These are phyloP conservation scores for Ptilonorhynchus violaceus DNA, from an alignment of 2,113 vertebrate genomes.

Conservation along the genomic window DNA sequence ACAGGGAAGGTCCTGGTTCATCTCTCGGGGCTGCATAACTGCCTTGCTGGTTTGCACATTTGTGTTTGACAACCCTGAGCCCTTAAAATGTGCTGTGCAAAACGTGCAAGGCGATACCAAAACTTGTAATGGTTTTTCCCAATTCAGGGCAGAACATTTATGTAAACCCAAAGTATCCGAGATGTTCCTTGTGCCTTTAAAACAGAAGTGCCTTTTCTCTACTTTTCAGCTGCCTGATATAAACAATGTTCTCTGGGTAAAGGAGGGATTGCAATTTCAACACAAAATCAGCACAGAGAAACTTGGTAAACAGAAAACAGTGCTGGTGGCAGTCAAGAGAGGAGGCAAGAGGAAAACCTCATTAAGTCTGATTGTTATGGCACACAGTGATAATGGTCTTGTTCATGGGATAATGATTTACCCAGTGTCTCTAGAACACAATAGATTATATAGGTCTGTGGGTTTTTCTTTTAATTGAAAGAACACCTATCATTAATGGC, in stretches of 20 bases:
- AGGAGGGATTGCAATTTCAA: not conserved
- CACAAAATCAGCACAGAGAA: not conserved
- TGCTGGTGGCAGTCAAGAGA: not conserved
- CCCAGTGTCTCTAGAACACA: not conserved
- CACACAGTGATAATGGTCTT: constrained; percentile 8
- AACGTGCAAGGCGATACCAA: not conserved
- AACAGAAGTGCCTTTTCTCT: not conserved
- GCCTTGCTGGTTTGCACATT: not conserved
- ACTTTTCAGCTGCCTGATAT: not conserved
- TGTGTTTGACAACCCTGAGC: not conserved
- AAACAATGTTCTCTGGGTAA: not conserved
- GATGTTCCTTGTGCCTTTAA: not conserved
- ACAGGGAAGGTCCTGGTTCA: not conserved
- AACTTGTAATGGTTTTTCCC: not conserved
- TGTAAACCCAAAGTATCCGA: not conserved
- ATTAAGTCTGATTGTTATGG: constrained; percentile 8
- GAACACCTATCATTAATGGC: not conserved
- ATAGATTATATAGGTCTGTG: not conserved
- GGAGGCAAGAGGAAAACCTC: not conserved
- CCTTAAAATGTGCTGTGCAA: not conserved
- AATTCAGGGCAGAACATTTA: not conserved
- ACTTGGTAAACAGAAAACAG: constrained; percentile 9
- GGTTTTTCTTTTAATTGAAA: not conserved
- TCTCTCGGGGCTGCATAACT: not conserved
- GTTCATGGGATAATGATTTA: constrained; percentile 27